Evolutionary conservation across 1,140 invertebrate species (phyloP).

Genomic region (Drosophila mauritiana): DNA sequence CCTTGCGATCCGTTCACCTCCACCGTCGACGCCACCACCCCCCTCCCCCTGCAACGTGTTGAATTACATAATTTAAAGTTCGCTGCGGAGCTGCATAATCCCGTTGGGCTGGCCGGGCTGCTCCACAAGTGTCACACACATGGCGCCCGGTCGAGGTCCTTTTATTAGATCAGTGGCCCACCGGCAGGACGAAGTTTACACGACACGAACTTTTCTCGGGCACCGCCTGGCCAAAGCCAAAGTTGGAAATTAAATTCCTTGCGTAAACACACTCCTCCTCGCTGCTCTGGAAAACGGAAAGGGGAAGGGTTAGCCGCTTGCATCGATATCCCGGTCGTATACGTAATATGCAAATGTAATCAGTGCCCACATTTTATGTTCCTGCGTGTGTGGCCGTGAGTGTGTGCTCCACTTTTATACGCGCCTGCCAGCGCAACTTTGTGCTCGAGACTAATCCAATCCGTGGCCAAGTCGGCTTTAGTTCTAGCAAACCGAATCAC

Average conservation of each 20-base stretch:
- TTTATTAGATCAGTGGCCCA: constrained; percentile 69
- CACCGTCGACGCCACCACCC: neutral
- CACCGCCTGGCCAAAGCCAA: constrained; percentile 68
- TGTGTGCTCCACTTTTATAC: constrained; percentile 56
- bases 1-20: neutral
- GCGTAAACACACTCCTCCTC: constrained; percentile 41
- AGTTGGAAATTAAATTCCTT: constrained; percentile 82
- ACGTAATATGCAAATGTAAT: constrained; percentile 82
- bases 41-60: constrained; percentile 58
- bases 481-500: constrained; percentile 22
- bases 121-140: constrained; percentile 71
- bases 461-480: constrained; percentile 9
- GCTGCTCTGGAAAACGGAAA: neutral
- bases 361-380: constrained; percentile 78
- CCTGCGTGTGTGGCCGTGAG: constrained; percentile 11
- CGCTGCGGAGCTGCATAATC: constrained; percentile 65
- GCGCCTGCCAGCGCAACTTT: constrained; percentile 64
- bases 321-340: constrained; percentile 58
- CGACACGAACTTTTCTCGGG: constrained; percentile 52
- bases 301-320: constrained; percentile 18
- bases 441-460: constrained; percentile 29
- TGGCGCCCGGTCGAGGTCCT: constrained; percentile 24
- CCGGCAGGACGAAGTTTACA: constrained; percentile 57
- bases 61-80: constrained; percentile 83
- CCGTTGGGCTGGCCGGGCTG: constrained; percentile 37